Conservation (phyloP, 2,797 vertebrate species). For the Myoxocephalus aenaeus region DNA sequence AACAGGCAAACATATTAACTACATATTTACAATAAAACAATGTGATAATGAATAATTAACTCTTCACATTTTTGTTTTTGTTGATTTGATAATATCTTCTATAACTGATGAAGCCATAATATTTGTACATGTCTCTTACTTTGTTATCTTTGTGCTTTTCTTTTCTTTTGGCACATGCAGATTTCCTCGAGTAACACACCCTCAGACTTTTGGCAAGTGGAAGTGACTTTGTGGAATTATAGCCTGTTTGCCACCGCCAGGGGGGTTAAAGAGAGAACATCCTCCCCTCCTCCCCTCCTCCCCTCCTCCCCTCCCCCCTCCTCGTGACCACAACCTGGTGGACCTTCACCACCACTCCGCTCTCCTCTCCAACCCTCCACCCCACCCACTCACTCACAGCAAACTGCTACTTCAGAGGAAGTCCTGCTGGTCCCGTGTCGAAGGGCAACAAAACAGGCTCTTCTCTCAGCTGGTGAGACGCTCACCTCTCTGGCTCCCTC, state of each 20-base stretch:
- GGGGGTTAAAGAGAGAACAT: constrained; percentile 50
- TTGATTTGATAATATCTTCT: background rate
- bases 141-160: background rate
- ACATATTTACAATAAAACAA: background rate
- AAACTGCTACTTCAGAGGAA: constrained; percentile 78
- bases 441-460: constrained; percentile 67
- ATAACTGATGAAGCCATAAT: background rate
- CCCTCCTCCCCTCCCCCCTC: constrained; percentile 18
- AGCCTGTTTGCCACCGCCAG: constrained; percentile 33
- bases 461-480: constrained; percentile 50
- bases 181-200: constrained; percentile 11
- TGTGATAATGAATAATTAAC: background rate
- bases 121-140: background rate
- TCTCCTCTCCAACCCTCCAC: background rate
- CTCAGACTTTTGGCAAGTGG: constrained; percentile 47
- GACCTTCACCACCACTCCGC: constrained; percentile 20
- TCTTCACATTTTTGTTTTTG: background rate
- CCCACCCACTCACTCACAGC: constrained; percentile 61
- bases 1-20: background rate
- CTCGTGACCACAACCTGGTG: constrained; percentile 19
- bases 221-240: constrained; percentile 66
- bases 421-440: constrained; percentile 59
- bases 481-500: constrained; percentile 14
- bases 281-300: constrained; percentile 24
- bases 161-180: constrained; percentile 16